Evolutionary conservation across 2,888 invertebrate genomes (phyloP).

Genomic region (Pedicia rivosa): DNA sequence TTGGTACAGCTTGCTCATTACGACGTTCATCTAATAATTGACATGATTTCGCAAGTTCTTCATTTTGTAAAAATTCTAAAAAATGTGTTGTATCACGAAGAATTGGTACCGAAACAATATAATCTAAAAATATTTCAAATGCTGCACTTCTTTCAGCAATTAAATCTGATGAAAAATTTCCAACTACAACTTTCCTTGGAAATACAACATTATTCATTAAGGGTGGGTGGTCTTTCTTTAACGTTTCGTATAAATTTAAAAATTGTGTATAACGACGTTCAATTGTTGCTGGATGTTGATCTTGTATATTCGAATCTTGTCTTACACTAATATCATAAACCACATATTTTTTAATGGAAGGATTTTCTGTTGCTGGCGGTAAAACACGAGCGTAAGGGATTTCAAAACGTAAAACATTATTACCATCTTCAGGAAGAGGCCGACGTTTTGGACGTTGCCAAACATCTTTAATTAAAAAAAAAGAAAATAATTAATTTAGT

Average conservation of each 20-base stretch:
- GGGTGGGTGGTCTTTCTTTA: slow-evolving; percentile 41
- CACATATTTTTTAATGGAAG: slow-evolving; percentile 43
- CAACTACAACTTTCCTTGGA: slow-evolving; percentile 51
- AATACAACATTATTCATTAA: slow-evolving; percentile 39
- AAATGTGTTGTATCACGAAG: slow-evolving; percentile 41
- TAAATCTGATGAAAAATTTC: slow-evolving; percentile 52
- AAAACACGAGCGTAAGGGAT: slow-evolving; percentile 49
- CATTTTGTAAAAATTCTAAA: slow-evolving; percentile 45
- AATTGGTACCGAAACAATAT: slow-evolving; percentile 37
- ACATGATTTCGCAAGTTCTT: slow-evolving; percentile 44
- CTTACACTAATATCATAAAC: slow-evolving; percentile 49
- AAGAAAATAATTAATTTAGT: no score
- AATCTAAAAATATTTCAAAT: slow-evolving; percentile 44
- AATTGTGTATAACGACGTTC: slow-evolving; percentile 60
- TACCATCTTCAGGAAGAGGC: slow-evolving; percentile 20
- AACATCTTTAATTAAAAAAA: slow-evolving; percentile 2
- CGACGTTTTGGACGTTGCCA: slow-evolving; percentile 22
- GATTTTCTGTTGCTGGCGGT: slow-evolving; percentile 34
- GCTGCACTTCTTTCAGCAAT: slow-evolving; percentile 46
- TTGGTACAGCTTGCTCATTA: slow-evolving; percentile 41
- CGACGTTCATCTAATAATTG: slow-evolving; percentile 39
- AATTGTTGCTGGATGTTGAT: slow-evolving; percentile 44
- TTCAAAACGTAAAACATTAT: slow-evolving; percentile 34
- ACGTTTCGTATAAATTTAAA: slow-evolving; percentile 41
- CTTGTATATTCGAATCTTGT: slow-evolving; percentile 37